A percentile compares a stretch with the other conserved stretches of the same genome.
phyloP scores from a whole-genome alignment of 2,797 vertebrate species.

The Pogonophryne albipinna region DNA sequence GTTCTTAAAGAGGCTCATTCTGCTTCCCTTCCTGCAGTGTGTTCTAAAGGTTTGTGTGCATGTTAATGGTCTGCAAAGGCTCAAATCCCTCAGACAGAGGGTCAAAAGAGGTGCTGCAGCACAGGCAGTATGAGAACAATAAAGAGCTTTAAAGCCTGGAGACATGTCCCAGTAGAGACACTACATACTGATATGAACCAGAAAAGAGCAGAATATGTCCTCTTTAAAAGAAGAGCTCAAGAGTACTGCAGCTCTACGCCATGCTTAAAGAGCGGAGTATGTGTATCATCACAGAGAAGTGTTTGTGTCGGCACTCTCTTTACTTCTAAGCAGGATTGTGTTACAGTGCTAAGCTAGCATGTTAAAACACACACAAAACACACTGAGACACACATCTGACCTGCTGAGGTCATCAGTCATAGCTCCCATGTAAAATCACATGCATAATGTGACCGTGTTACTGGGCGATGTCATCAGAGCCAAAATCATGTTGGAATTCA shows the following conservation, averaged over 20 bases:
- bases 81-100: too few species aligned
- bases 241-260: rapidly evolving
- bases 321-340: not conserved
- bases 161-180: too few species aligned
- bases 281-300: not conserved
- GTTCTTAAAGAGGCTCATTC: too few species aligned
- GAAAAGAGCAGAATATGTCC: too few species aligned
- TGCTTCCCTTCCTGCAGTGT: too few species aligned
- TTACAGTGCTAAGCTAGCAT: not conserved
- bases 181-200: too few species aligned
- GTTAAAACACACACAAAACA: not conserved
- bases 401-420: not conserved
- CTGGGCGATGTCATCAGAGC: not conserved
- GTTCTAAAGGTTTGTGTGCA: too few species aligned
- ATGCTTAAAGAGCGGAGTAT: not conserved
- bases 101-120: too few species aligned
- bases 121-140: too few species aligned
- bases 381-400: not conserved
- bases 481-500: not conserved
- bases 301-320: not conserved
- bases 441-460: not conserved
- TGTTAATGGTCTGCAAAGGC: too few species aligned
- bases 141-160: too few species aligned
- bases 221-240: not conserved
- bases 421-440: not conserved